These are phyloP conservation scores for Aptenodytes patagonicus DNA, from an alignment of 2,113 vertebrate species.

Conservation along the genomic window DNA sequence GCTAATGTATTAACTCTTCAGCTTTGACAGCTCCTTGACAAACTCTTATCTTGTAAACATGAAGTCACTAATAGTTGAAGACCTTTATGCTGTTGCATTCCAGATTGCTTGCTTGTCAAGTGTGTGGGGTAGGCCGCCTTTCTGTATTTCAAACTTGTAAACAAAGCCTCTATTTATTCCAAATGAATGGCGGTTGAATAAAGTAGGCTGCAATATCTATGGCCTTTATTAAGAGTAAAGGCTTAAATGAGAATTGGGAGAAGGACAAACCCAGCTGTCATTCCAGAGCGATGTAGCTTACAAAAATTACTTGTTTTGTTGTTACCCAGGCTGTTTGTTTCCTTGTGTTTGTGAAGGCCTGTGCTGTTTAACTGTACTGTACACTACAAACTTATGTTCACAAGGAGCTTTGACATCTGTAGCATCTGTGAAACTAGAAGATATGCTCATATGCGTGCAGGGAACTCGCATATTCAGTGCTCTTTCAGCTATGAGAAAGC, in stretches of 20 bases:
- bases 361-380: not conserved
- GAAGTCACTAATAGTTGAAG: not conserved
- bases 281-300: not conserved
- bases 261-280: slow-evolving; percentile 35
- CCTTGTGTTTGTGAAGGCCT: not conserved
- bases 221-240: not conserved
- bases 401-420: not conserved
- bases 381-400: not conserved
- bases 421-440: not conserved
- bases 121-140: not conserved
- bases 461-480: not conserved
- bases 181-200: not conserved
- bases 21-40: not conserved
- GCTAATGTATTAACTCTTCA: not conserved
- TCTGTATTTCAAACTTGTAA: not conserved
- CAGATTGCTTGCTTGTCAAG: not conserved
- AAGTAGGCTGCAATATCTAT: not conserved
- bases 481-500: not conserved
- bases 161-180: slow-evolving; percentile 38
- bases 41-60: not conserved
- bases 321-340: not conserved
- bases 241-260: not conserved
- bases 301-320: not conserved
- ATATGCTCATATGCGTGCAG: not conserved
- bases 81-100: not conserved